phyloP scores from a whole-genome alignment of 2,113 vertebrate species.

The Triplophysa dalaica region DNA sequence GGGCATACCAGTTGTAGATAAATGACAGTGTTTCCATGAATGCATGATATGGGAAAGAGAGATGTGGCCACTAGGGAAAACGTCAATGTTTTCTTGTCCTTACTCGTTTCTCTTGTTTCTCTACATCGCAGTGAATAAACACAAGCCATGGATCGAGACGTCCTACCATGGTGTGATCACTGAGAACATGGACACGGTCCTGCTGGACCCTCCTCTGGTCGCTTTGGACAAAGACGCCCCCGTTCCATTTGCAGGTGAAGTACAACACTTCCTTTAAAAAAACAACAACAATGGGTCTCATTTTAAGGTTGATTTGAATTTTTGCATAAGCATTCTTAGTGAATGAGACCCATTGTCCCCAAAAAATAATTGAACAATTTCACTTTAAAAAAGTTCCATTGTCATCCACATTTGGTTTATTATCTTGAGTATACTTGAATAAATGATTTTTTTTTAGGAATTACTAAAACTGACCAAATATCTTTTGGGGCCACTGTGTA shows the following conservation, averaged over 20 bases:
- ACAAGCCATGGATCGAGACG: conserved; percentile 98
- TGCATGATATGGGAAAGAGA: neutral
- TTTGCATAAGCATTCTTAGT: no score
- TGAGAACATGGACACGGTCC: conserved; percentile 93
- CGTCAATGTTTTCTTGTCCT: neutral
- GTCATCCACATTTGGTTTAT: no score
- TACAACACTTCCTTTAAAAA: neutral
- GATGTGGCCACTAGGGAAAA: conserved; percentile 12
- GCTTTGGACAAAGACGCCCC: conserved; percentile 96
- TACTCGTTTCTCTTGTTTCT: neutral
- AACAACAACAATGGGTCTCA: no score
- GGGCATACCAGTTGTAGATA: neutral
- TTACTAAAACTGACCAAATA: no score
- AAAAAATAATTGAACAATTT: no score
- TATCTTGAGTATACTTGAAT: no score
- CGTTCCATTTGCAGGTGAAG: conserved; percentile 90
- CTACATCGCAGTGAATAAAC: conserved; percentile 88
- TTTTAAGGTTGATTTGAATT: no score
- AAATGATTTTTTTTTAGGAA: no score
- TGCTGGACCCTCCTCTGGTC: conserved; percentile 94
- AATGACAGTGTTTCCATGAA: conserved; percentile 33
- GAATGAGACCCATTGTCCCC: no score
- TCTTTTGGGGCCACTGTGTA: no score
- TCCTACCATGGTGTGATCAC: conserved; percentile 96
- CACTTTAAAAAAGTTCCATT: no score